Evolutionary conservation across 2,797 vertebrate genomes (phyloP).

Genomic region (Cryptoprocta ferox): DNA sequence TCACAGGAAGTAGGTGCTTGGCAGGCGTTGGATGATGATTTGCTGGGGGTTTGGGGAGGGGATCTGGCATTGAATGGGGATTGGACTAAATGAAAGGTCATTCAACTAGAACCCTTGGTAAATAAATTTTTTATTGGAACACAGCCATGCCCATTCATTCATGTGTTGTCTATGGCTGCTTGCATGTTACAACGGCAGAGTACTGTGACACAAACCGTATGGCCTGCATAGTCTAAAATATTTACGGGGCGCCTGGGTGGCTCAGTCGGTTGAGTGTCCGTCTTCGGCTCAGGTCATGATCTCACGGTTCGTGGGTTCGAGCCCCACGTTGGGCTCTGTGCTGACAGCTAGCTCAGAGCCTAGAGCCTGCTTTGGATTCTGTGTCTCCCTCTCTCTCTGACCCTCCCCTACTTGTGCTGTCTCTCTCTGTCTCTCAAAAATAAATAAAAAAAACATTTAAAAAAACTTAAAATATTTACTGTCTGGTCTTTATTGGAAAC

Average conservation of each 20-base stretch:
- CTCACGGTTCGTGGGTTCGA: too few relatives aligned
- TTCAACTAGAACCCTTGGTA: neutral
- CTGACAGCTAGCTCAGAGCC: too few relatives aligned
- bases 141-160: neutral
- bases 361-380: too few relatives aligned
- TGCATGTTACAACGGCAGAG: neutral
- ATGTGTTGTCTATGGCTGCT: neutral
- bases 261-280: too few relatives aligned
- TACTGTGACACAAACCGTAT: neutral
- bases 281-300: too few relatives aligned
- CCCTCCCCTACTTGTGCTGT: too few relatives aligned
- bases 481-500: neutral
- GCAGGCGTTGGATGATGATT: neutral
- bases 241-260: too few relatives aligned
- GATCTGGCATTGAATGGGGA: neutral
- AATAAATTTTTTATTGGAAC: neutral
- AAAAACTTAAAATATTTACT: constrained; percentile 28
- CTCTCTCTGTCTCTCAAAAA: too few relatives aligned
- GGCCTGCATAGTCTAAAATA: constrained; percentile 24
- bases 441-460: too few relatives aligned
- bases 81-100: neutral
- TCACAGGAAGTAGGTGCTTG: neutral
- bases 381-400: too few relatives aligned
- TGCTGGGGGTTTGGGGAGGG: neutral
- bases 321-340: too few relatives aligned